A percentile compares a stretch with the other conserved stretches of the same genome.
Conservation (phyloP, 2,888 invertebrate genomes). For the Eristalinus sepulchralis region DNA sequence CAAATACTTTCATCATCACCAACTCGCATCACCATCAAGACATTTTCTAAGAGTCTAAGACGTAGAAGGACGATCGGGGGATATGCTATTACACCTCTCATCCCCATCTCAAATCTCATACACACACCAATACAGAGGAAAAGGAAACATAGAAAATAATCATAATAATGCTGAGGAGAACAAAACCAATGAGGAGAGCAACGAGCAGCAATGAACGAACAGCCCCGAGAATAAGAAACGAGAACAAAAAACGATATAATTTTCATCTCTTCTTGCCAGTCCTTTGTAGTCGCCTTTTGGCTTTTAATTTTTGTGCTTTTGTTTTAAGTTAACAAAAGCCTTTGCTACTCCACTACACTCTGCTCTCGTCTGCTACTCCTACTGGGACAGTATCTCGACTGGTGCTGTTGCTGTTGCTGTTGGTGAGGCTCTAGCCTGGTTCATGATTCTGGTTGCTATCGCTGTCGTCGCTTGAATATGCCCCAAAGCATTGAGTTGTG, state of each 20-base stretch:
- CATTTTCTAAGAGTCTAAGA: not conserved
- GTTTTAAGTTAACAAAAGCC: constrained; percentile 60
- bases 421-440: not conserved
- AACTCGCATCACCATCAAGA: not conserved
- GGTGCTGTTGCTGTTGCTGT: constrained; percentile 11
- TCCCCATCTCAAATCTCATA: not conserved
- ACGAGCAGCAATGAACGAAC: not conserved
- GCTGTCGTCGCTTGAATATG: constrained; percentile 28
- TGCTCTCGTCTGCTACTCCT: not conserved
- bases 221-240: not conserved
- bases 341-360: not conserved
- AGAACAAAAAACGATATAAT: constrained; percentile 48
- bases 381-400: not conserved
- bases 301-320: constrained; percentile 58
- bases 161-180: constrained; percentile 38
- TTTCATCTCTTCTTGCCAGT: constrained; percentile 31
- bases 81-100: constrained; percentile 26
- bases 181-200: constrained; percentile 18
- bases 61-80: constrained; percentile 8
- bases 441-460: not conserved
- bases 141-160: constrained; percentile 33
- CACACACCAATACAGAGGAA: not conserved
- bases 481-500: constrained; percentile 32
- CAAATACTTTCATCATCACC: not conserved
- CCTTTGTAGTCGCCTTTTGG: constrained; percentile 60